phyloP scores from a whole-genome alignment of 1,140 invertebrate species.

The Ridgeia piscesae region DNA sequence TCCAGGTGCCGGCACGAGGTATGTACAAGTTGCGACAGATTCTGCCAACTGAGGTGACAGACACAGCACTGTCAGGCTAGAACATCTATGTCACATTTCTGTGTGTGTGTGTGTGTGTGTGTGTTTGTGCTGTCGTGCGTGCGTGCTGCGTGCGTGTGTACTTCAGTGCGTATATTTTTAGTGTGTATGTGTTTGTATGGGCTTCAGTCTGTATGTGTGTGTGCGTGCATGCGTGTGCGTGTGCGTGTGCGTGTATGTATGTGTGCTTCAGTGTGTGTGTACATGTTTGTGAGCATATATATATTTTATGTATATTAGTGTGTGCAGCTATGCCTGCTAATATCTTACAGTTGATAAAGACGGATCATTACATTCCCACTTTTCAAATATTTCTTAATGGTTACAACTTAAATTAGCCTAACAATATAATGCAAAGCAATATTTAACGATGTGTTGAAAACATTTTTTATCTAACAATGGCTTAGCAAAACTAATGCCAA shows the following conservation, averaged over 20 bases:
- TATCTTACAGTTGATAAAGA: not conserved
- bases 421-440: not conserved
- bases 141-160: no score
- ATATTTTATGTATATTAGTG: not conserved
- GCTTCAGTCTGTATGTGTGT: no score
- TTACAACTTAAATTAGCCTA: not conserved
- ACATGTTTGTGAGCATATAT: not conserved
- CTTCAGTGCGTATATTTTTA: no score
- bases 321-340: not conserved
- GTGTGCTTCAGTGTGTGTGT: not conserved
- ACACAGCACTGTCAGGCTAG: no score
- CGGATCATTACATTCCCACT: no score
- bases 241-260: not conserved
- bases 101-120: no score
- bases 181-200: no score
- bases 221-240: no score
- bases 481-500: not conserved
- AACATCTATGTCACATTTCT: no score
- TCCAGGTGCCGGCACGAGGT: not conserved
- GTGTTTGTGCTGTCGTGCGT: no score
- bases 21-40: not conserved
- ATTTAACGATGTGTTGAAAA: not conserved
- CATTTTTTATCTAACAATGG: not conserved
- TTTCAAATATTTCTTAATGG: not conserved
- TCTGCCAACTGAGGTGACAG: not conserved